phyloP scores from a whole-genome alignment of 2,113 vertebrate species.

The Tylochromis polylepis region DNA sequence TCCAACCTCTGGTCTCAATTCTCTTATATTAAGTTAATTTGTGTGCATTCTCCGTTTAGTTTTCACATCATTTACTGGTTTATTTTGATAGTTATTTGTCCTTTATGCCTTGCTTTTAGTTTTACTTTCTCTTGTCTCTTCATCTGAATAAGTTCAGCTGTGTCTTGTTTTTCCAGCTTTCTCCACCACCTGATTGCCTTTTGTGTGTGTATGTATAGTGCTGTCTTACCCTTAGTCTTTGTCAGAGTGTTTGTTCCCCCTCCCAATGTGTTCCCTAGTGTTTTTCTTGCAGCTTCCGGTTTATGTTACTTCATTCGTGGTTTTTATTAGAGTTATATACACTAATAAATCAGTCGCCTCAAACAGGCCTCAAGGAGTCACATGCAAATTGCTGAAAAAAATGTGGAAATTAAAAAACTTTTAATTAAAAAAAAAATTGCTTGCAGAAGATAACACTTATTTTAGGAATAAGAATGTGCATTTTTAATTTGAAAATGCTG shows the following conservation, averaged over 20 bases:
- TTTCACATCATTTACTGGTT: not conserved
- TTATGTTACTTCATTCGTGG: not conserved
- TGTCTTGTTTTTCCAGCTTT: not conserved
- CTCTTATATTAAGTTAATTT: not conserved
- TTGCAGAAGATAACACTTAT: not conserved
- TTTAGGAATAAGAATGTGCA: not conserved
- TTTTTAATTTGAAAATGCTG: not conserved
- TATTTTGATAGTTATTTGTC: not conserved
- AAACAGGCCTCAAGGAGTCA: not conserved
- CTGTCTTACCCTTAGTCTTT: not conserved
- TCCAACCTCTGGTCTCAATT: not conserved
- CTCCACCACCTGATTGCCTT: rapidly evolving
- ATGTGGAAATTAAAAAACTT: not conserved
- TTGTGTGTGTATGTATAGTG: not conserved
- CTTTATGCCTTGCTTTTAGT: not conserved
- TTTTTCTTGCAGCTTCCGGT: not conserved
- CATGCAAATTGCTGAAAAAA: not conserved
- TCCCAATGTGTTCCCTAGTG: not conserved
- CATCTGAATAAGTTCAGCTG: not conserved
- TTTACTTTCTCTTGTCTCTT: not conserved
- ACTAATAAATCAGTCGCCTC: not conserved
- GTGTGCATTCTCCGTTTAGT: not conserved
- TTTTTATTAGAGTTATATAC: not conserved
- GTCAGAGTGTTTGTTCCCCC: not conserved
- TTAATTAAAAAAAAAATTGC: rapidly evolving